Evolutionary conservation across 2,888 invertebrate species (phyloP), one percentile per base, ranked within the genome.

Genomic region (Masnerella sp.): DNA sequence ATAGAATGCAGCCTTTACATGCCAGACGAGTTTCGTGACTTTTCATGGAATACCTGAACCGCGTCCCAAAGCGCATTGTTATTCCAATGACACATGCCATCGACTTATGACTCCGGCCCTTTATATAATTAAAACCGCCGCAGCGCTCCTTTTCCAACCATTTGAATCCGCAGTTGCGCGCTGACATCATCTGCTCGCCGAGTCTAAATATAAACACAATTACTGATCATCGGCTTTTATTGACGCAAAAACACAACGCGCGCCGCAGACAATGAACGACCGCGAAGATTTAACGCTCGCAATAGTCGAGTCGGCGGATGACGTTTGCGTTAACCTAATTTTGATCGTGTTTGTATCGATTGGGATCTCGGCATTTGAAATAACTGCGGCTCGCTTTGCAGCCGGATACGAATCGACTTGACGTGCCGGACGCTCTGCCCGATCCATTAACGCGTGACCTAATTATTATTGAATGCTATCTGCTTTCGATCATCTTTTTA

Each of bases 1-100:
- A 74, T 74, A 76, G 68, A 76, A 76, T 76, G 76, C 71, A 76
- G 68, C 56, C 34, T 71, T 68, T 70, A 54, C 70, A 71, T 67
- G 74, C 69, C 71, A 74, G 65, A 68, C 74, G 61, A 61, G 75
- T 71, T 69, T 42, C 70, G 67, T 70, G 74, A 74, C 70, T 70
- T 70, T 70, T 67, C 70, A 67, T 69, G 62, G 70, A 70, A 74
- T 74, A 64, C 68, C n/a, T 74, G 62, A 69, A 69, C 47, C 34
- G 20, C 34, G 25, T 18, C 34, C 45, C 40, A 25, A 68, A 56
- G 34, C 9, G 20, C 58, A 69, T 68, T 64, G 49, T 58, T 54
- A 56, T 67, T 68, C 61, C 38, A 25, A 22, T 42, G 45, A 69
- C 54, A 61, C 30, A 40, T 61, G 47, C 49, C 25, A 49, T 25